Evolutionary conservation across 2,888 invertebrate genomes (phyloP), one percentile per base, ranked within the genome.

Genomic region (Xanthorhoe designata): DNA sequence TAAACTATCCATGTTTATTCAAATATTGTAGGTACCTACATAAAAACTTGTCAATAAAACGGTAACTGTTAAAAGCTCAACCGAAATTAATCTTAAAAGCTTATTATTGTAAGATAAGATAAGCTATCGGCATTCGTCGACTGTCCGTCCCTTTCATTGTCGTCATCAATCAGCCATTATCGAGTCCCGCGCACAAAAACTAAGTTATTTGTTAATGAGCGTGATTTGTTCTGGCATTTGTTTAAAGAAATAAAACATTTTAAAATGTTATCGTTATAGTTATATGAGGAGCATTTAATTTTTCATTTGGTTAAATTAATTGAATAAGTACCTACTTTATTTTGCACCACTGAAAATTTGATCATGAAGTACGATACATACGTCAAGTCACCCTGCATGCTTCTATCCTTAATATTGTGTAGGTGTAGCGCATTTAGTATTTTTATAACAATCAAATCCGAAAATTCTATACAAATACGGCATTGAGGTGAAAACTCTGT

Each of bases 151-250:
- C 53, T 55, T 66, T 64, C 59, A 69, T 66, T 63, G 68, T 38
- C 58, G 24, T 62, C 69, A 72, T 74, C 69, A 72, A 72, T 74
- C 71, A 74, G 45, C 56, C 73, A 68, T 66, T 72, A 73, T 73
- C 70, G 67, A 69, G 53, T 51, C 32, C 60, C 17, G 38, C 18
- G 49, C 61, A 68, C 61, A 67, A 69, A 64, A 69, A 70, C 69
- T n/a, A 51, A 66, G 65, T 58, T 64, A 67, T 64, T 64, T 66
- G 62, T 57, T 68, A 68, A 67, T 65, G 59, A 60, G 13, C 38
- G 32, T n/a, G 42, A 61, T 62, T 66, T 42, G 65, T 38, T 58
- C 24, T 17, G 18, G 57, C 17, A 45, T 38, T 49, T 13, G 38
- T 13, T 24, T 4, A 24, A 24, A 24, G 24, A 24, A 24, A 1